Evolutionary conservation across 2,888 invertebrate species (phyloP).

Genomic region (Elysia crispata): DNA sequence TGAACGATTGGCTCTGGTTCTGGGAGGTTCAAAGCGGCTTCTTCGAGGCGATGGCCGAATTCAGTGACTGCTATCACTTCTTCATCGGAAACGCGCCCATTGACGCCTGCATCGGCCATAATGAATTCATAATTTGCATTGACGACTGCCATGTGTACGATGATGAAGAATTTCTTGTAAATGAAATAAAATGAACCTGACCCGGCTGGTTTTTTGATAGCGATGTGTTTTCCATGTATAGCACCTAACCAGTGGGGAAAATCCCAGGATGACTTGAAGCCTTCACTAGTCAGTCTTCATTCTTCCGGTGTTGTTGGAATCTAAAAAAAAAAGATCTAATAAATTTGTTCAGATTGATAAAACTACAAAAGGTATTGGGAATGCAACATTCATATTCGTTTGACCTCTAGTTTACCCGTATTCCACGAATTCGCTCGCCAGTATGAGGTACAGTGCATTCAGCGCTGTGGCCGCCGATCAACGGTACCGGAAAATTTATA

Average conservation of each 20-base stretch:
- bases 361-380: no score
- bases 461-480: no score
- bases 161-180: slow-evolving; percentile 21
- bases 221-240: no score
- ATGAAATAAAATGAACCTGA: background rate
- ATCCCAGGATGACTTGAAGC: background rate
- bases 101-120: slow-evolving; percentile 18
- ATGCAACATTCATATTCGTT: no score
- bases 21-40: background rate
- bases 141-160: slow-evolving; percentile 15
- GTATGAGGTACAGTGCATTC: no score
- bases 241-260: no score
- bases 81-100: background rate
- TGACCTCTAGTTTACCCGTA: no score
- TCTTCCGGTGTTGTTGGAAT: slow-evolving; percentile 4
- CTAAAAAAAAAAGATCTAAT: background rate
- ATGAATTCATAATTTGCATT: no score
- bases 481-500: no score
- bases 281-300: slow-evolving; percentile 1
- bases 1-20: slow-evolving; percentile 3
- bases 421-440: no score
- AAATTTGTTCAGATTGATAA: no score
- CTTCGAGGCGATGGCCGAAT: background rate
- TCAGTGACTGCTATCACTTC: background rate
- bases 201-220: background rate